Base-by-base conservation (phyloP, 2,888 invertebrate species). In the Cephus rjabovi region DNA sequence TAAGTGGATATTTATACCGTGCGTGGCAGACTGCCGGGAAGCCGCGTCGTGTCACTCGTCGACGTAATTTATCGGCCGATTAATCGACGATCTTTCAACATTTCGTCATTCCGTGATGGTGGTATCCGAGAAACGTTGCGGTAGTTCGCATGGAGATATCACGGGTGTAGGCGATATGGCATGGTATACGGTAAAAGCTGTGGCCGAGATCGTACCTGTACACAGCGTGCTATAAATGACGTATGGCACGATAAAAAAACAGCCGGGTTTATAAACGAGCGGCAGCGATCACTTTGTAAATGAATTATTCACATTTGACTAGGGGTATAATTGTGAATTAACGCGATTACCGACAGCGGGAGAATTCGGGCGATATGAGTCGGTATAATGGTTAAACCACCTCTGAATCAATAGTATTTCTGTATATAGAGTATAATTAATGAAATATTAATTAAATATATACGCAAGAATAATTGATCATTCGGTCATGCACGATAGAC, bases 391-490 rank as follows among this genome's bases (percentile, higher is more conserved):
- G 23, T 23, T 23, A 23, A 56, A 23, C 9, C 6, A 9, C 56
- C 56, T 23, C 23, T 23, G 56, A 56, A 23, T 56, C 23, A 23
- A 56, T 56, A 23, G 23, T 56, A 56, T 75, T 56, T 23, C 23
- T 23, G 23, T 56, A 56, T 56, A 73, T 79, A 71, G 79, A 74
- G 78, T 77, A 83, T 86, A 86, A 89, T 88, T 87, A 87, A 88
- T 86, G 86, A 83, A 87, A 86, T 84, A 86, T 86, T 88, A 87
- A 89, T 89, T 89, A 89, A 88, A 87, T 88, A 87, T 33, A 71
- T 23, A 23, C 23, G 12, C 12, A 23, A 31, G 71, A 31, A 71
- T 71, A 71, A 33, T 71, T 71, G 31, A 31, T 71, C 30, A 12
- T 71, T 71, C 71, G 71, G 0, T 71, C 33, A 23, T 71, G 71